Conservation (phyloP, 1,140 invertebrate genomes). For the Drosophila busckii region DNA sequence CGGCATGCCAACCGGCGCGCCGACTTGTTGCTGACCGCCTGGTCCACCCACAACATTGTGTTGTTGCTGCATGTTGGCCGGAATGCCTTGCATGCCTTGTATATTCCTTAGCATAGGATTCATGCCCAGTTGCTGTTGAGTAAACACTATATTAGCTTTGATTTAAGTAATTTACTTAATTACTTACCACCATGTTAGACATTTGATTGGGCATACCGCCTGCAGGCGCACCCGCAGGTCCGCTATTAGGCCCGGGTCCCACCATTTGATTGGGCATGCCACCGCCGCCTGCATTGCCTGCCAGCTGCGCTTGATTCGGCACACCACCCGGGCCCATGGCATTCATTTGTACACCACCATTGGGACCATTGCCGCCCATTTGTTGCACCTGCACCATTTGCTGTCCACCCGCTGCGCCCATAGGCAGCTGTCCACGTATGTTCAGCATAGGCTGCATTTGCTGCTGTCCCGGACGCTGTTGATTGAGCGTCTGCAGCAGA, state of each 20-base stretch:
- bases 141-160: not conserved
- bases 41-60: conserved; percentile 57
- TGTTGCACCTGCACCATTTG: conserved; percentile 75
- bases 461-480: conserved; percentile 69
- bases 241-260: conserved; percentile 70
- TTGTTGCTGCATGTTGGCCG: conserved; percentile 63
- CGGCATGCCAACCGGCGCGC: conserved; percentile 43
- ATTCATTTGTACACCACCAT: conserved; percentile 63
- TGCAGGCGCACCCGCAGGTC: conserved; percentile 47
- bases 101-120: conserved; percentile 76
- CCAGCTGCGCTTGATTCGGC: conserved; percentile 79
- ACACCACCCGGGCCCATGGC: conserved; percentile 50
- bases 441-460: conserved; percentile 74
- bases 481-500: conserved; percentile 67
- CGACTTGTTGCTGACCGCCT: conserved; percentile 59
- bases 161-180: not conserved
- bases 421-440: conserved; percentile 64
- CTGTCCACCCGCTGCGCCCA: conserved; percentile 63
- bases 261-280: conserved; percentile 78
- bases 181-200: conserved; percentile 28
- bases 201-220: conserved; percentile 32
- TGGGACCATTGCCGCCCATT: conserved; percentile 74
- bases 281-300: conserved; percentile 70
- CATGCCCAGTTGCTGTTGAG: conserved; percentile 53
- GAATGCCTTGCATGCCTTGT: conserved; percentile 66